Percentiles rank a stretch among this genome's conserved stretches.
These are phyloP conservation scores for Saimiri boliviensis DNA, from an alignment of 2,113 vertebrate species.

Conservation along the genomic window DNA sequence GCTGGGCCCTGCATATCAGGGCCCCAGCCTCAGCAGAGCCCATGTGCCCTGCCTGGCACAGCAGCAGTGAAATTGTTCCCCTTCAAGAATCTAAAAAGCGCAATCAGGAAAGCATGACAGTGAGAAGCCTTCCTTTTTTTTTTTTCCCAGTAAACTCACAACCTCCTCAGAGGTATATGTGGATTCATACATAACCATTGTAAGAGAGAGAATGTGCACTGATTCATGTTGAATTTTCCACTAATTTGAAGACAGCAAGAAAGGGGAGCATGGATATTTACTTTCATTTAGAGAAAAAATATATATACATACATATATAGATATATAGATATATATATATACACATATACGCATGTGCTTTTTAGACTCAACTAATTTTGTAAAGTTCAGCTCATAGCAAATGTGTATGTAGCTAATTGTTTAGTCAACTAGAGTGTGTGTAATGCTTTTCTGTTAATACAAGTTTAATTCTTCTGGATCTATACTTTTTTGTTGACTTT, in stretches of 20 bases:
- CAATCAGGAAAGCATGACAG: neutral
- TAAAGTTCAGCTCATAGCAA: neutral
- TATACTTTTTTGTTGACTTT: neutral
- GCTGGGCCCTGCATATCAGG: neutral
- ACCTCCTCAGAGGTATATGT: neutral
- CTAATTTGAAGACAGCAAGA: neutral
- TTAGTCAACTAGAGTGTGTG: neutral
- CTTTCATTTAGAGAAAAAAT: neutral
- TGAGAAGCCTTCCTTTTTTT: neutral
- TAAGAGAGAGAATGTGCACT: neutral
- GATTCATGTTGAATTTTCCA: neutral
- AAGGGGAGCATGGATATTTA: neutral
- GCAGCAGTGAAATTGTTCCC: neutral
- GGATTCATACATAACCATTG: neutral
- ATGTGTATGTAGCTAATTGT: neutral
- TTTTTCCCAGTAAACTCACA: neutral
- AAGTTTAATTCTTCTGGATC: neutral
- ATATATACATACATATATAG: too few relatives aligned
- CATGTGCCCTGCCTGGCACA: rapidly evolving
- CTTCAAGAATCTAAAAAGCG: too few relatives aligned
- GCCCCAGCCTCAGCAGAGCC: neutral
- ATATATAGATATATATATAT: neutral
- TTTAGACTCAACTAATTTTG: neutral
- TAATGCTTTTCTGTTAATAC: neutral
- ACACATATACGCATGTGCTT: neutral